Evolutionary conservation across 2,113 vertebrate species (phyloP), one percentile per base, ranked within the genome.

Genomic region (Lota lota): DNA sequence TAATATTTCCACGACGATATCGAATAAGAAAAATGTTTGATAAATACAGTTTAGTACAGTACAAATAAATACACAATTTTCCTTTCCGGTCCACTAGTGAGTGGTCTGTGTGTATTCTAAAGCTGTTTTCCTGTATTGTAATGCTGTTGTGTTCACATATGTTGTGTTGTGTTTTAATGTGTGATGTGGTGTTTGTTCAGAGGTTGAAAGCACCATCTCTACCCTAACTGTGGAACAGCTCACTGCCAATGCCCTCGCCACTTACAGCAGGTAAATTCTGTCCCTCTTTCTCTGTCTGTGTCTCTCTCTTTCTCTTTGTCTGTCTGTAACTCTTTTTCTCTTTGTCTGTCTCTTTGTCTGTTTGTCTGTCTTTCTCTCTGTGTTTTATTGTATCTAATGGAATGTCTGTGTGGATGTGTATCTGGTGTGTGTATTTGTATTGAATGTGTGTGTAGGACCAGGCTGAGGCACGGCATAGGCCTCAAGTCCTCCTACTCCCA

Each of bases 401-500:
- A 10, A 61, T 56, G 21, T 53, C 11, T 28, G 21, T 54, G 22
- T 22, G 22, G 65, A 20, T 61, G 21, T 33, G 36, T 51, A 24
- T 73, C 61, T 76, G 61, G 14, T 68, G 51, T 75, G 70, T 68
- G 60, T 56, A 24, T 75, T 60, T 75, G 61, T 72, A 10, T 67
- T 33, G 28, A 33, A 40, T 73, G 69, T 67, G 6, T 65, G 8
- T 64, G 19, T 10, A 91, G 92, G 19, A 88, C 90, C 11, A 82
- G 85, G 53, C 73, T 99, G 24, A 88, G 85, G 33, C 97, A 99
- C 76, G 56, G 66, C 22, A 89, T 99, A 68, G 94, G 87, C 70
- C 88, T 99, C 72, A 94, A 89, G 17, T 98, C 97, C 5, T 94
- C 93, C 1, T 99, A 99, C 70, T 91, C 90, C 5, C 97, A 98